Conservation (phyloP, 2,888 invertebrate genomes). For the Frankliniella fusca region DNA sequence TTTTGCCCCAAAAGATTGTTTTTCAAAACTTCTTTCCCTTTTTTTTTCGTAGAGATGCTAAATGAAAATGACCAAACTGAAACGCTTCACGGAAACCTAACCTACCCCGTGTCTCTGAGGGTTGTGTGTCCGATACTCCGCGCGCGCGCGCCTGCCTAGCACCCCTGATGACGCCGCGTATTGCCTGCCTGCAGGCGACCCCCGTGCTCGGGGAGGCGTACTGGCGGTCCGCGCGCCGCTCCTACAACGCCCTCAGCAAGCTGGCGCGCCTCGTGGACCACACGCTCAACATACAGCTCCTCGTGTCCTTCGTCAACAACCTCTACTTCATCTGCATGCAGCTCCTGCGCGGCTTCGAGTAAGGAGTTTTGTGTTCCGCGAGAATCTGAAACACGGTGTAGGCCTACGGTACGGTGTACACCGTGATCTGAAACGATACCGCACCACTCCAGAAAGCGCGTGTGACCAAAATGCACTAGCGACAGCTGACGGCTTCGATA, state of each 20-base stretch:
- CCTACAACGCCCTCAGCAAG: conserved; percentile 59
- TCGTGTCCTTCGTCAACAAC: conserved; percentile 65
- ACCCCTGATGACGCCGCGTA: not conserved
- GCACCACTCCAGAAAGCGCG: too few relatives aligned
- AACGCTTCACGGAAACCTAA: too few relatives aligned
- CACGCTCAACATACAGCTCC: conserved; percentile 58
- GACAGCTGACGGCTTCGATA: too few relatives aligned
- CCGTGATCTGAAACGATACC: too few relatives aligned
- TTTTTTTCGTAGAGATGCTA: not conserved
- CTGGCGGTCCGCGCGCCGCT: conserved; percentile 63
- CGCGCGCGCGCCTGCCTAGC: not conserved
- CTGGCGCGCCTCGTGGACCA: conserved; percentile 59
- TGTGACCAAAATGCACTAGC: too few relatives aligned
- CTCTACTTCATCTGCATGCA: conserved; percentile 71
- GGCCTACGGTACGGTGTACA: too few relatives aligned
- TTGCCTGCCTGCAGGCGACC: not conserved
- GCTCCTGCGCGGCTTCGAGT: conserved; percentile 65
- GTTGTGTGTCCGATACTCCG: not conserved
- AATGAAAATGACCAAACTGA: too few relatives aligned
- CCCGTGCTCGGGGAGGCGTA: conserved; percentile 41
- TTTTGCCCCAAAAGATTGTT: not conserved
- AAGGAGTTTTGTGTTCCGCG: conserved; percentile 46
- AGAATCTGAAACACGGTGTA: too few relatives aligned
- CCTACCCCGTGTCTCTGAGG: not conserved
- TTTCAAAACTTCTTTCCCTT: not conserved